Evolutionary conservation across 2,797 vertebrate species (phyloP), one percentile per base, ranked within the genome.

Genomic region (Simalia tracyae): DNA sequence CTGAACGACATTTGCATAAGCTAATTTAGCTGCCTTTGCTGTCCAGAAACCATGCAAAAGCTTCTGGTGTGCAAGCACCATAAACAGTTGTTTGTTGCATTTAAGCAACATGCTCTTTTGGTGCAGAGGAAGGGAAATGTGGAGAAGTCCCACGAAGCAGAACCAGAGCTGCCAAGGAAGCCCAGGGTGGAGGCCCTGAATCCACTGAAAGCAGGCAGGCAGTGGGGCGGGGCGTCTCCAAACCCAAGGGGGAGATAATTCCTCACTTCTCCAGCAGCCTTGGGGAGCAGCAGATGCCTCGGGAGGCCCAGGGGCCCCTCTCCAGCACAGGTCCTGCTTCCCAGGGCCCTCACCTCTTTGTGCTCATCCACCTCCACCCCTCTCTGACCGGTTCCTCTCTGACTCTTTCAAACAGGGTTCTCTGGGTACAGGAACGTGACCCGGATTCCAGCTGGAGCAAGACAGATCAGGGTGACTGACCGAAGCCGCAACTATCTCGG

Each of bases 341-440:
- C 24, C 17, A 4, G 36, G 17, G 72, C 3, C 87, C 42, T 28
- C 46, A 7, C 14, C 28, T 2, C 22, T 36, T 3, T 2, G 24
- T 4, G 1, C 54, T 36, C 36, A 3, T 11, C n/a, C 2, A 2
- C 14, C 24, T 42, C 84, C 1, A 4, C 57, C 56, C 64, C 19
- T 26, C 31, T 50, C n/a, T 50, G 24, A 56, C 93, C 95, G 92
- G 94, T 94, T 46, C 24, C 24, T 84, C 81, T 36, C 19, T 7
- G 15, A 2, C 57, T 31, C 57, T 3, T 4, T 2, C 0, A 0
- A 0, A 95, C 96, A 97, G 97, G 94, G 84, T 96, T 96, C 93
- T 96, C 97, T 7, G 97, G 97, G 10, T 98, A 98, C 91, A 94
- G 96, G 95, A 98, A 98, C 0, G 97, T 98, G 63, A 98, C 98